phyloP scores from a whole-genome alignment of 2,797 vertebrate species.

The Orientallactaga sibirica region DNA sequence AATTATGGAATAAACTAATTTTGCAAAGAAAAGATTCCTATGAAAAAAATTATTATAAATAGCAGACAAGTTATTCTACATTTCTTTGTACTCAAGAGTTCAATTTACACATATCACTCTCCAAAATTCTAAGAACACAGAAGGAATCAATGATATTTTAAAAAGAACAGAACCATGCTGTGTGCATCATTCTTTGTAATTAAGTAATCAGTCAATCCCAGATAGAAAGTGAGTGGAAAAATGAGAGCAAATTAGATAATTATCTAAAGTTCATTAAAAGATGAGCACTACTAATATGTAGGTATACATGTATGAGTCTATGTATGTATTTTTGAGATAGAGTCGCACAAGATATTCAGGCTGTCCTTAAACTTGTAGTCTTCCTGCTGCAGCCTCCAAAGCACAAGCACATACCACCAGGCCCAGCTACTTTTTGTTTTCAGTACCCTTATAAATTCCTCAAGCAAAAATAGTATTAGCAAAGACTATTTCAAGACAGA shows the following conservation, averaged over 20 bases:
- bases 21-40: constrained; percentile 34
- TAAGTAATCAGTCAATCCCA: background rate
- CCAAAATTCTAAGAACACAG: background rate
- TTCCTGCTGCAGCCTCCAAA: background rate
- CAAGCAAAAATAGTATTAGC: background rate
- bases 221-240: constrained; percentile 14
- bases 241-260: background rate
- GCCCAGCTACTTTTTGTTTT: background rate
- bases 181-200: background rate
- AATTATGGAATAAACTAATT: constrained; percentile 42
- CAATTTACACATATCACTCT: background rate
- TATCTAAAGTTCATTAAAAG: constrained; percentile 36
- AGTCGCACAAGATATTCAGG: background rate
- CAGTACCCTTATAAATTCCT: constrained; percentile 8
- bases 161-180: background rate
- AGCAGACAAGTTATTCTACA: constrained; percentile 42
- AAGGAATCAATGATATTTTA: constrained; percentile 31
- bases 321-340: background rate
- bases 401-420: background rate
- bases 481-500: background rate
- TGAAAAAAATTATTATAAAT: constrained; percentile 59
- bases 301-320: background rate
- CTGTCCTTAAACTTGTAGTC: background rate
- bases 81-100: constrained; percentile 42
- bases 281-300: background rate